Percentiles rank a stretch among this genome's conserved stretches.
Conservation (phyloP, 1,140 invertebrate genomes). For the Saccostrea glomerata region DNA sequence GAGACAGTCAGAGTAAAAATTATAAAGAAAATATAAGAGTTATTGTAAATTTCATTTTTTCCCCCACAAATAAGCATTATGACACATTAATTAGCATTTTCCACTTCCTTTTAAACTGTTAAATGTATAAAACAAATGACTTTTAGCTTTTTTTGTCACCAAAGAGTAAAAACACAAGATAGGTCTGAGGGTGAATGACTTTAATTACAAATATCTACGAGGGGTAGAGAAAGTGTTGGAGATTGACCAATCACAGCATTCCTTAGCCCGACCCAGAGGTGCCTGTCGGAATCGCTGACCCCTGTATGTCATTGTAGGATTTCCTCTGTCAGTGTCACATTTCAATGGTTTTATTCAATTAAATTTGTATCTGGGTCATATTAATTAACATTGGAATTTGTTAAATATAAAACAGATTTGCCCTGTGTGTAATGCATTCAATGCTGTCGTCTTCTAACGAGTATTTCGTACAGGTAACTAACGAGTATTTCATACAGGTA, state of each 20-base stretch:
- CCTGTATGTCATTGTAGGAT: not conserved
- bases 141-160: too few relatives aligned
- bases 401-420: conserved; percentile 5
- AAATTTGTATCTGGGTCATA: conserved; percentile 8
- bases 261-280: not conserved
- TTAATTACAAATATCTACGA: not conserved
- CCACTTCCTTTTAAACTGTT: too few relatives aligned
- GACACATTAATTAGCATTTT: too few relatives aligned
- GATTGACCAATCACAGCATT: not conserved
- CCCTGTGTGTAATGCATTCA: not conserved
- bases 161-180: too few relatives aligned
- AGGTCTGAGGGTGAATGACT: not conserved
- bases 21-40: too few relatives aligned
- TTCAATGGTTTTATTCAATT: conserved; percentile 2
- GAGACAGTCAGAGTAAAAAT: too few relatives aligned
- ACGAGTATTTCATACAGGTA: not conserved
- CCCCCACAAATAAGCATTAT: too few relatives aligned
- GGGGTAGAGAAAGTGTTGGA: not conserved
- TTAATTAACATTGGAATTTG: not conserved
- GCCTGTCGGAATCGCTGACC: not conserved
- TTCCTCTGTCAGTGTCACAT: not conserved
- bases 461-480: too few relatives aligned
- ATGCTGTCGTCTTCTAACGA: not conserved
- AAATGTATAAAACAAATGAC: too few relatives aligned
- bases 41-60: too few relatives aligned